These are phyloP conservation scores for Cyrtodaria siliqua DNA, from an alignment of 2,888 invertebrate species.

Conservation along the genomic window DNA sequence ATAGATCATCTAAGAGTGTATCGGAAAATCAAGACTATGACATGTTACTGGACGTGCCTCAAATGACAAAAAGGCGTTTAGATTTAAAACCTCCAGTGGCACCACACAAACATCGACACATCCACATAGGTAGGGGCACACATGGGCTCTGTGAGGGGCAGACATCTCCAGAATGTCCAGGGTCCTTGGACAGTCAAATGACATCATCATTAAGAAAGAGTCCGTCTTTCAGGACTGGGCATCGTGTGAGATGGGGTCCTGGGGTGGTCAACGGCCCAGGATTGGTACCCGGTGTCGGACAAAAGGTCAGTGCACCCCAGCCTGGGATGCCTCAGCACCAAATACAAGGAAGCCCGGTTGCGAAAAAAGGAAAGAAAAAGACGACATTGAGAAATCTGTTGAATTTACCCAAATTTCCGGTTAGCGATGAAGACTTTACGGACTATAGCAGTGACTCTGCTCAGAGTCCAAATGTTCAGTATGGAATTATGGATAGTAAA, in stretches of 20 bases:
- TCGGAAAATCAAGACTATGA: constrained; percentile 56
- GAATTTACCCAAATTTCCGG: constrained; percentile 57
- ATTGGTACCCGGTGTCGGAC: too few relatives aligned
- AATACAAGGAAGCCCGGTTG: constrained; percentile 8
- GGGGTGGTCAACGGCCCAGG: constrained; percentile 42
- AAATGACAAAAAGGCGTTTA: constrained; percentile 12
- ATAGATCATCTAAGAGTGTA: constrained; percentile 52
- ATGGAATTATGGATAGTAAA: too few relatives aligned
- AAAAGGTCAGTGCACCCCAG: constrained; percentile 6
- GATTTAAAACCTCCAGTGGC: constrained; percentile 30
- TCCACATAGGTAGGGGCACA: constrained; percentile 54
- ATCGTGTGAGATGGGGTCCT: constrained; percentile 62
- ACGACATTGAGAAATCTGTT: constrained; percentile 53
- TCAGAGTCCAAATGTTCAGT: constrained; percentile 6
- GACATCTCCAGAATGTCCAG: constrained; percentile 43
- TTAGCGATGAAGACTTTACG: constrained; percentile 53
- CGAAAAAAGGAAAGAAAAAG: constrained; percentile 55
- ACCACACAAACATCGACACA: constrained; percentile 49
- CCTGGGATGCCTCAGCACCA: neutral
- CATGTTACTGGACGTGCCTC: constrained; percentile 23
- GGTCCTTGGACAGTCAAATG: constrained; percentile 47
- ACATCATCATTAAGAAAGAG: constrained; percentile 61
- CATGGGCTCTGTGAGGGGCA: constrained; percentile 59
- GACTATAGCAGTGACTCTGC: constrained; percentile 34
- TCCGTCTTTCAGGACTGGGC: constrained; percentile 51